Evolutionary conservation across 2,113 vertebrate genomes (phyloP).

Genomic region (Cyphomyrus discorhynchus): DNA sequence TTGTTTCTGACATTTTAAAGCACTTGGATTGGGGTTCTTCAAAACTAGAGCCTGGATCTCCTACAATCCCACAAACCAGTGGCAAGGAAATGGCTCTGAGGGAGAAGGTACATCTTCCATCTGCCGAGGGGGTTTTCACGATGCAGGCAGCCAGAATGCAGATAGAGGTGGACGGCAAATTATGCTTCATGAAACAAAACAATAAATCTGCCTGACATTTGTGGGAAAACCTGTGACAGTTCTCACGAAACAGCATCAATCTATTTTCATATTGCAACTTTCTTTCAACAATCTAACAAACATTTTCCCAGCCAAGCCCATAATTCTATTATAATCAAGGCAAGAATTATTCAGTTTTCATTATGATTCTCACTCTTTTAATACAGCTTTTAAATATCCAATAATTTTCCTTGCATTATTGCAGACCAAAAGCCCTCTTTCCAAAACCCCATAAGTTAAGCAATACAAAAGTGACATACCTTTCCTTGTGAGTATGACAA

Average conservation of each 20-base stretch:
- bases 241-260: neutral
- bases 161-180: neutral
- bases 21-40: neutral
- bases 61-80: neutral
- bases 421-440: neutral
- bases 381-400: neutral
- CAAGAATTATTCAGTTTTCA: neutral
- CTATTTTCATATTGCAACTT: neutral
- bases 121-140: neutral
- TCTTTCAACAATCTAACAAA: neutral
- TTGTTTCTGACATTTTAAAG: neutral
- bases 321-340: neutral
- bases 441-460: neutral
- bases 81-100: neutral
- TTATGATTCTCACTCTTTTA: neutral
- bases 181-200: neutral
- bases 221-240: neutral
- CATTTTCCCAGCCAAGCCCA: neutral
- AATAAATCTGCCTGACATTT: neutral
- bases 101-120: neutral
- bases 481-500: neutral
- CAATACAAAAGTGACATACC: neutral
- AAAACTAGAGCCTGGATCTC: neutral
- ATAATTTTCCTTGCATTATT: neutral
- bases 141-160: neutral